Conservation (phyloP, 2,113 vertebrate species). For the Cygnus atratus region DNA sequence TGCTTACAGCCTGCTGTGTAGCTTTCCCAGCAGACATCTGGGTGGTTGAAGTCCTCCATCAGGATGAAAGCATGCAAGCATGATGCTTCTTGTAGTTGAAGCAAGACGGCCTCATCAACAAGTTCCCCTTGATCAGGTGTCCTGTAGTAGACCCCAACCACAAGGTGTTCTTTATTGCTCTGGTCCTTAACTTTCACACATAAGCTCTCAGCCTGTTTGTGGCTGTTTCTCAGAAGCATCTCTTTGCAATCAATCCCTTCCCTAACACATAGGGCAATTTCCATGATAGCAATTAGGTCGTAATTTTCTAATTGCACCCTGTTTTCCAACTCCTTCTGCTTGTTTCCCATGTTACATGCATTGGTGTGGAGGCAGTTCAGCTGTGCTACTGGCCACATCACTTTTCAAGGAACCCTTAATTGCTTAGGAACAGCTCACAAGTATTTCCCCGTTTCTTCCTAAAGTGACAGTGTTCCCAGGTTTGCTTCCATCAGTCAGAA, state of each 20-base stretch:
- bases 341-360: neutral
- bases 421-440: neutral
- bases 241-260: neutral
- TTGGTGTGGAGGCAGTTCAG: neutral
- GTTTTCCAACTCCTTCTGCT: neutral
- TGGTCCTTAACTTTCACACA: neutral
- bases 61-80: too few species aligned
- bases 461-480: neutral
- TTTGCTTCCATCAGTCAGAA: neutral
- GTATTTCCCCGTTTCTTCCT: neutral
- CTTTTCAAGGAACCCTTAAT: neutral
- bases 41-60: too few species aligned
- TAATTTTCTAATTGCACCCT: neutral
- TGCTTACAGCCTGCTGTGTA: too few species aligned
- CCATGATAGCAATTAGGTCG: neutral
- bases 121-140: too few species aligned
- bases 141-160: too few species aligned
- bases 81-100: too few species aligned
- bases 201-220: neutral
- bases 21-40: too few species aligned
- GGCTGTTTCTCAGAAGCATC: neutral
- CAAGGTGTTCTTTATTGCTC: too few species aligned
- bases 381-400: neutral
- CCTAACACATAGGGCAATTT: neutral
- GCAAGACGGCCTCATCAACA: too few species aligned